Base-by-base conservation (phyloP, 2,113 vertebrate species). In the Bucco capensis region DNA sequence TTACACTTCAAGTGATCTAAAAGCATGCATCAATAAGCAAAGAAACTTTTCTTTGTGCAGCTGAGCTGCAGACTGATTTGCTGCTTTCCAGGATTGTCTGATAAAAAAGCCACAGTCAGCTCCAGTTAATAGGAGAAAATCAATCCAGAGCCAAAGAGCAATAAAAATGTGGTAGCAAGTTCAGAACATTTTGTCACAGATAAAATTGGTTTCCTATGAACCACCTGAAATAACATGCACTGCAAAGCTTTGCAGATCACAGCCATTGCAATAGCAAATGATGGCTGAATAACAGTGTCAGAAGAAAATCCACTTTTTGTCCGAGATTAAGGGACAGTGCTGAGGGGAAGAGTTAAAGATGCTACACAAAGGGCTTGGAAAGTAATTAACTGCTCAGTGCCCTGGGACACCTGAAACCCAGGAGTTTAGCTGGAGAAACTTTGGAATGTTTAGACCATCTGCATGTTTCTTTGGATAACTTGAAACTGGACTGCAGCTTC, bases 131-230 rank as follows among this genome's bases (percentile, higher is more conserved):
- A 95, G 58, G 82, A 80, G 64, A 93, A 95, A 86, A 94, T 91
- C 92, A 95, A 87, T 85, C 67, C 84, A 66, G 81, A 93, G 92
- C 91, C 96, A 95, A 95, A 87, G 86, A 95, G 95, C 75, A 96
- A 73, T 94, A 94, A 96, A 96, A 95, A 95, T 85, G 91, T 89
- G 83, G 89, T 91, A 85, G 84, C 47, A 90, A 93, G 94, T 96
- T 96, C 71, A 91, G 93, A 96, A 95, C 96, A 96, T 94, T 96
- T 94, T 94, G 94, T 92, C 89, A 89, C 83, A 85, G 92, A 93
- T 93, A 92, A 96, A 95, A 93, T 83, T 90, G 91, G 90, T 90
- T 96, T 93, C 47, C 58, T 92, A 51, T 51, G 78, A 94, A 47
- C 81, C 71, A 66, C 87, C 74, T 62, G 60, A 95, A 96, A 91